Evolutionary conservation across 2,797 vertebrate species (phyloP).

Genomic region (Balearica regulorum): DNA sequence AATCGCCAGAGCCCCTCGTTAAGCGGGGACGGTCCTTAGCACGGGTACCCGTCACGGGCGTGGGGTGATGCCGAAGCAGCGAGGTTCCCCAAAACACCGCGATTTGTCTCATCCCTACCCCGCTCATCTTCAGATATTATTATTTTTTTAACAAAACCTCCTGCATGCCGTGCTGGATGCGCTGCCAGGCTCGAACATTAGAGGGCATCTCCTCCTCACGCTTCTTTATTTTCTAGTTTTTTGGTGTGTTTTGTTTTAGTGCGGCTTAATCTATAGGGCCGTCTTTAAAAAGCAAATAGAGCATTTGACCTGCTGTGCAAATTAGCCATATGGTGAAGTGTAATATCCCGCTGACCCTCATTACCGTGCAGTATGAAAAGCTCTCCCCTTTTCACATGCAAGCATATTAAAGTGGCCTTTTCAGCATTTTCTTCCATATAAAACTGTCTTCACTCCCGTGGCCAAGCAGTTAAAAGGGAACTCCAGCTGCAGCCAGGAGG

Average conservation of each 20-base stretch:
- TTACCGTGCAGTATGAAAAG: conserved; percentile 56
- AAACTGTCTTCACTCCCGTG: conserved; percentile 72
- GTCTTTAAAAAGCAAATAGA: conserved; percentile 59
- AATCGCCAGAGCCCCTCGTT: background rate
- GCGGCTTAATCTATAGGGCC: conserved; percentile 45
- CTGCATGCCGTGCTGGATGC: background rate
- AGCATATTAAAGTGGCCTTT: conserved; percentile 69
- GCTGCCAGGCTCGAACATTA: conserved; percentile 51
- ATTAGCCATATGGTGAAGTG: conserved; percentile 75
- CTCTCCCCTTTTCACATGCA: conserved; percentile 55
- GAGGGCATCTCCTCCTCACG: conserved; percentile 67
- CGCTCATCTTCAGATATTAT: rapidly evolving
- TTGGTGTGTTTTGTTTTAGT: conserved; percentile 19
- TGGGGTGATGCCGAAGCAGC: rapidly evolving
- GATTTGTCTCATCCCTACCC: background rate
- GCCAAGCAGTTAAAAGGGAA: conserved; percentile 68
- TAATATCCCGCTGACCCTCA: conserved; percentile 72
- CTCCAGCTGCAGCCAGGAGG: conserved; percentile 71
- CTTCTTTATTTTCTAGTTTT: background rate
- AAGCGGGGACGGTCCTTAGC: background rate
- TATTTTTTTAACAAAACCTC: background rate
- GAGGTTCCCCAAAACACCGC: background rate
- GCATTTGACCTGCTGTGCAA: conserved; percentile 65
- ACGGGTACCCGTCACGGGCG: background rate
- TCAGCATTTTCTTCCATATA: conserved; percentile 54